Evolutionary conservation across 2,113 vertebrate genomes (phyloP).

Genomic region (Pluvianellus socialis): DNA sequence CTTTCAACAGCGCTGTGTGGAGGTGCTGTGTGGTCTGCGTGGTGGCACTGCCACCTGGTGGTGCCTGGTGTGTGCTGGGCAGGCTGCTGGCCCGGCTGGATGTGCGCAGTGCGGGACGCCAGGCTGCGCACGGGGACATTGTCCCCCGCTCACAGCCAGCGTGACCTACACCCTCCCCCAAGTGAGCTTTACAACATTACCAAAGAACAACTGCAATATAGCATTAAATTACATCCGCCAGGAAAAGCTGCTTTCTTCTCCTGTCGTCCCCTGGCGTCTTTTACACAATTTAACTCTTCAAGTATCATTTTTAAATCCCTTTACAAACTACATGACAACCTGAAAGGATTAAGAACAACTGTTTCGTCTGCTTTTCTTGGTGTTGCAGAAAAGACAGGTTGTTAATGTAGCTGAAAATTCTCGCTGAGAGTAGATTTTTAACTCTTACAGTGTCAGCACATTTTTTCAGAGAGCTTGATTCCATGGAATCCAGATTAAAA

Average conservation of each 20-base stretch:
- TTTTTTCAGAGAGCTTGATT: neutral
- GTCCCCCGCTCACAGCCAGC: neutral
- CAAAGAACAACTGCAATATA: neutral
- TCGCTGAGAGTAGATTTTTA: neutral
- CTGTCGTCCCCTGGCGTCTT: neutral
- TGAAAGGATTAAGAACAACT: neutral
- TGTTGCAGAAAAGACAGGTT: neutral
- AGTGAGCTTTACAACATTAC: neutral
- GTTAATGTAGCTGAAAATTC: neutral
- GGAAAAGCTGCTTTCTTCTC: neutral
- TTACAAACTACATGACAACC: neutral
- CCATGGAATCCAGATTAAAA: neutral
- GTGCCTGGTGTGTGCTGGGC: neutral
- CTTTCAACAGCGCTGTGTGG: fast-evolving
- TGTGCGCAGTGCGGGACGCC: fast-evolving
- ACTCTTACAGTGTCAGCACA: neutral
- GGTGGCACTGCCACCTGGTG: conserved; percentile 33
- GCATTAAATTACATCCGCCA: neutral
- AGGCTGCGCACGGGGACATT: fast-evolving
- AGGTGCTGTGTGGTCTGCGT: fast-evolving
- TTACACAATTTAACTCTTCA: neutral
- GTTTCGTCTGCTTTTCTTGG: neutral
- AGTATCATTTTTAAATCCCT: neutral
- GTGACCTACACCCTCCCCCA: fast-evolving
- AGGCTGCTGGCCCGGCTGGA: fast-evolving